These are phyloP conservation scores for Ctenochaetus hawaiiensis DNA, from an alignment of 2,797 vertebrate genomes.

Conservation along the genomic window DNA sequence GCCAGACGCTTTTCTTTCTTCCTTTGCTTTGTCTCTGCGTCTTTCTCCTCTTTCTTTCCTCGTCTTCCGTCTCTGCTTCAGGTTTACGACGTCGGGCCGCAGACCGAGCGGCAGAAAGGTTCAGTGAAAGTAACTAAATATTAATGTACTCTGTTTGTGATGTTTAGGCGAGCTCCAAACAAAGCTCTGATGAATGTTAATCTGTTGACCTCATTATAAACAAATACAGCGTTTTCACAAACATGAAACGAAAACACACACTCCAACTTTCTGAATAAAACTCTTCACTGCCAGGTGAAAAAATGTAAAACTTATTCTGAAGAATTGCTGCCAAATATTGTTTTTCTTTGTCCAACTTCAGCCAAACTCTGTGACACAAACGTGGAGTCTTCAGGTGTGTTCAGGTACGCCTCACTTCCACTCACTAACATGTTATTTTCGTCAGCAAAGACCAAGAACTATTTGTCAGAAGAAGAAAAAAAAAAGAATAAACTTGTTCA, in stretches of 20 bases:
- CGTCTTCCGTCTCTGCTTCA: not conserved
- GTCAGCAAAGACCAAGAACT: too few species aligned
- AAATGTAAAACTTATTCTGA: too few species aligned
- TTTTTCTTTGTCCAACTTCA: too few species aligned
- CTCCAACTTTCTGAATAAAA: not conserved
- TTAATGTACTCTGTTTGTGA: not conserved
- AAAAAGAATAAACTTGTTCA: too few species aligned
- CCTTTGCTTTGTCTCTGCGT: not conserved
- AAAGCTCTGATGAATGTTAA: not conserved
- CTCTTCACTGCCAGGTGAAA: not conserved
- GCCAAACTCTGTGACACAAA: too few species aligned
- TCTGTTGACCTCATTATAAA: not conserved
- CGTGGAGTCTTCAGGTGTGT: too few species aligned
- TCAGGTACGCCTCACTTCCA: too few species aligned
- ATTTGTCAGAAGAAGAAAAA: too few species aligned
- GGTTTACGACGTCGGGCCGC: not conserved
- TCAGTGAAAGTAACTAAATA: not conserved
- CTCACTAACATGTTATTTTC: too few species aligned
- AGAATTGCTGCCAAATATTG: too few species aligned
- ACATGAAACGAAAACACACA: not conserved
- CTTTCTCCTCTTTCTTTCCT: not conserved
- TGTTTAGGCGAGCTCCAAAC: not conserved
- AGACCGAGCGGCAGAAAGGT: not conserved
- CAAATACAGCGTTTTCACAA: not conserved
- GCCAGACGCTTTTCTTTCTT: constrained; percentile 22